Evolutionary conservation across 1,140 invertebrate species (phyloP).

Genomic region (Drosophila eugracilis): DNA sequence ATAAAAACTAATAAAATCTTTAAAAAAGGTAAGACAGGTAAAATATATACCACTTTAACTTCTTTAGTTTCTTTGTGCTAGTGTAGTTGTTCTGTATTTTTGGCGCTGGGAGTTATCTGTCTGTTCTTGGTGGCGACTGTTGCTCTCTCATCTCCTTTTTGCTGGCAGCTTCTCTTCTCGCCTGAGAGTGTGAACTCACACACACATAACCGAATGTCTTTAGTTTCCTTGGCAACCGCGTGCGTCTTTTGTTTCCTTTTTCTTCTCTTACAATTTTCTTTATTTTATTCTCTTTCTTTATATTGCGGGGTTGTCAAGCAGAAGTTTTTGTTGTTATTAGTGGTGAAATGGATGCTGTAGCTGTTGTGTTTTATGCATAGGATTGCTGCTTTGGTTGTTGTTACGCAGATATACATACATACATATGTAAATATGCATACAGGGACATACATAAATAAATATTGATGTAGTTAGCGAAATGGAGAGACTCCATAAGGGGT

Average conservation of each 20-base stretch:
- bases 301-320: conserved; percentile 44
- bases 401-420: conserved; percentile 51
- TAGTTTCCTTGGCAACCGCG: conserved; percentile 53
- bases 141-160: conserved; percentile 25
- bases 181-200: conserved; percentile 44
- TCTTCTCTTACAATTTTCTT: conserved; percentile 21
- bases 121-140: conserved; percentile 10
- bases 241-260: conserved; percentile 44
- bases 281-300: conserved; percentile 15
- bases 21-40: no score
- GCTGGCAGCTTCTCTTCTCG: conserved; percentile 21
- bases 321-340: conserved; percentile 42
- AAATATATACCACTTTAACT: no score
- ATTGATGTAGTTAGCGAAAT: conserved; percentile 39
- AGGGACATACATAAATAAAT: conserved; percentile 47
- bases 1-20: no score
- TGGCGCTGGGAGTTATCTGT: conserved; percentile 24
- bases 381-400: conserved; percentile 18
- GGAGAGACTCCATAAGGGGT: neutral
- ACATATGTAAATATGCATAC: conserved; percentile 20
- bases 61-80: neutral
- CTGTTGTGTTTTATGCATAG: conserved; percentile 46
- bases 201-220: conserved; percentile 47
- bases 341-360: conserved; percentile 42
- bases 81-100: conserved; percentile 13